A percentile compares a stretch with the other conserved stretches of the same genome.
phyloP scores from a whole-genome alignment of 2,888 invertebrate species.

The Nezara viridula region DNA sequence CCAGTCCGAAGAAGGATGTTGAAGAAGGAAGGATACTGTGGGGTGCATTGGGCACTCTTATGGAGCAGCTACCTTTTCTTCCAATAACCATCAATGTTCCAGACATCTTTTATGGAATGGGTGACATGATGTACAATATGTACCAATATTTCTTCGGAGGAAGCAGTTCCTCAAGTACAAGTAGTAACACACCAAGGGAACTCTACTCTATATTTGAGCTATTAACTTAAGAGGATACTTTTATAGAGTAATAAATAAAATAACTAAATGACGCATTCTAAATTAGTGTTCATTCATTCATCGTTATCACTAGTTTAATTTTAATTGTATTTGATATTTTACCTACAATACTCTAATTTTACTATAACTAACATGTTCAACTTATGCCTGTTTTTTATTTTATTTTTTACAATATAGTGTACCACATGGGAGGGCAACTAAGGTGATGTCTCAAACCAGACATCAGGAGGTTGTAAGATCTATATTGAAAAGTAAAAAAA shows the following conservation, averaged over 20 bases:
- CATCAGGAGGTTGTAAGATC: no score
- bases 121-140: constrained; percentile 62
- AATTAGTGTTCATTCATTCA: background rate
- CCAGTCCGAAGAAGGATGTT: background rate
- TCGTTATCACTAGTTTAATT: background rate
- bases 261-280: background rate
- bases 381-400: no score
- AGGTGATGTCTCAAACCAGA: no score
- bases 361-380: no score
- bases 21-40: constrained; percentile 64
- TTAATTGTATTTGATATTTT: background rate
- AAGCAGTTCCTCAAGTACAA: background rate
- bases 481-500: no score
- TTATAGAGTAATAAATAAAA: background rate
- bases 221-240: background rate
- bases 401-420: no score
- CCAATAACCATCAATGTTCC: constrained; percentile 78
- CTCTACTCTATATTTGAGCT: constrained; percentile 40
- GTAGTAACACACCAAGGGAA: constrained; percentile 2
- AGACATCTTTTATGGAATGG: constrained; percentile 70
- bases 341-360: no score
- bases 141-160: constrained; percentile 60
- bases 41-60: constrained; percentile 69
- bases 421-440: no score
- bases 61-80: constrained; percentile 73